These are phyloP conservation scores for Aplocera efformata DNA, from an alignment of 2,888 invertebrate genomes.

Conservation along the genomic window DNA sequence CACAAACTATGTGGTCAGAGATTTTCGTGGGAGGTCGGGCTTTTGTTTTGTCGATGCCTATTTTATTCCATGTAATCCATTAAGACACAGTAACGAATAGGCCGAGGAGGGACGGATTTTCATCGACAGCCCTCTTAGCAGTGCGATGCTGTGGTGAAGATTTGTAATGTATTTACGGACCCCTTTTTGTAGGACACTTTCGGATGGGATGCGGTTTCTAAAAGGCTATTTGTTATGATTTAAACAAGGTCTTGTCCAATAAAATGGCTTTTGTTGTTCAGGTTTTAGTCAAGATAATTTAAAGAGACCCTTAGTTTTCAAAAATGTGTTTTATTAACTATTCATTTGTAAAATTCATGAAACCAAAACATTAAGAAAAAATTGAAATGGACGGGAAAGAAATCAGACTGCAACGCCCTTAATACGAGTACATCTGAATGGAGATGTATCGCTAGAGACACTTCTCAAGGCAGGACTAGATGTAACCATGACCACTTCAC, in stretches of 20 bases:
- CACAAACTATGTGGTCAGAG: conserved; percentile 74
- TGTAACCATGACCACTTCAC: too few species aligned
- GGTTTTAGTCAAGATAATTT: conserved; percentile 65
- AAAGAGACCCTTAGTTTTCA: conserved; percentile 45
- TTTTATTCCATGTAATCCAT: conserved; percentile 76
- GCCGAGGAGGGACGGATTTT: conserved; percentile 60
- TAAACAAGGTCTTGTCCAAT: conserved; percentile 74
- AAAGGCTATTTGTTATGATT: conserved; percentile 78
- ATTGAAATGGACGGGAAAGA: too few species aligned
- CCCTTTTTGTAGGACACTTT: conserved; percentile 72
- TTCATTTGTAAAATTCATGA: too few species aligned
- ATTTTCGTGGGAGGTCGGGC: conserved; percentile 64
- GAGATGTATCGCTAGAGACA: too few species aligned
- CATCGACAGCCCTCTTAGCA: conserved; percentile 73
- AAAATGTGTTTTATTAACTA: background rate
- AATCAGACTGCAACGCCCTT: too few species aligned
- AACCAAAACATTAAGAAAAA: too few species aligned
- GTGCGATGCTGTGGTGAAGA: conserved; percentile 61
- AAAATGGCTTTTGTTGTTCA: conserved; percentile 73
- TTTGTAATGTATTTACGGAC: conserved; percentile 71
- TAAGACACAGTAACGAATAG: conserved; percentile 73
- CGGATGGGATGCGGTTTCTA: conserved; percentile 73
- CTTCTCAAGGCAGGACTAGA: too few species aligned
- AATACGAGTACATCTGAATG: too few species aligned
- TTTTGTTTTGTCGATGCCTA: conserved; percentile 76